These are phyloP conservation scores for Phymastichus coffea DNA, from an alignment of 1,140 invertebrate genomes.

Conservation along the genomic window DNA sequence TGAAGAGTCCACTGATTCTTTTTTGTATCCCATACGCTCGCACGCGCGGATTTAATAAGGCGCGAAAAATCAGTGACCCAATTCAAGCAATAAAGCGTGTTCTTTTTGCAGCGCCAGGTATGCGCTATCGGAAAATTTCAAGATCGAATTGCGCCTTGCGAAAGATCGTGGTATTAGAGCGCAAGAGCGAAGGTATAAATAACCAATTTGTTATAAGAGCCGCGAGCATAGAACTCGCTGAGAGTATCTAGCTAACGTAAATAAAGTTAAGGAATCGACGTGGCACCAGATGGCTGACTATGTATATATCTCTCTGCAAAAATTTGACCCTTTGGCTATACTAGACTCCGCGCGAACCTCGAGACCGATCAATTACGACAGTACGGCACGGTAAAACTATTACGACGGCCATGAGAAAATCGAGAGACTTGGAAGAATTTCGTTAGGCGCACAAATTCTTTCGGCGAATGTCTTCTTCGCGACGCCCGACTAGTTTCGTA, in stretches of 20 bases:
- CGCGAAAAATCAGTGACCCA: not conserved
- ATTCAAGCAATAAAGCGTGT: not conserved
- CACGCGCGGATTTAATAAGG: too few species aligned
- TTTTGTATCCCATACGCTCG: too few species aligned
- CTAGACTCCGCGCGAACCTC: not conserved
- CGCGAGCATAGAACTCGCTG: not conserved
- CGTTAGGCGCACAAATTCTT: not conserved
- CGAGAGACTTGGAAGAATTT: too few species aligned
- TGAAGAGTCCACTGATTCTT: too few species aligned
- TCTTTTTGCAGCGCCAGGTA: not conserved
- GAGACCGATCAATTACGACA: constrained; percentile 7
- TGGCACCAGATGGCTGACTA: not conserved
- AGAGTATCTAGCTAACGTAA: not conserved
- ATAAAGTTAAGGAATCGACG: constrained; percentile 3
- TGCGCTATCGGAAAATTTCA: constrained; percentile 1
- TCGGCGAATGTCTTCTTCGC: not conserved
- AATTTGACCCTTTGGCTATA: not conserved
- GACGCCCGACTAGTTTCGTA: not conserved
- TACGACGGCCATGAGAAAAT: constrained; percentile 11
- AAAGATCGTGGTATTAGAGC: too few species aligned
- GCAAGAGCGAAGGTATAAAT: not conserved
- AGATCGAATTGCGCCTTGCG: constrained; percentile 3
- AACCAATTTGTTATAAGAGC: constrained; percentile 19
- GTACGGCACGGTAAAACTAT: too few species aligned
- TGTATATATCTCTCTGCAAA: too few species aligned